Percentiles rank a stretch among this genome's conserved stretches.
Conservation (phyloP, 2,797 vertebrate species). For the Hyperoplus lanceolatus region DNA sequence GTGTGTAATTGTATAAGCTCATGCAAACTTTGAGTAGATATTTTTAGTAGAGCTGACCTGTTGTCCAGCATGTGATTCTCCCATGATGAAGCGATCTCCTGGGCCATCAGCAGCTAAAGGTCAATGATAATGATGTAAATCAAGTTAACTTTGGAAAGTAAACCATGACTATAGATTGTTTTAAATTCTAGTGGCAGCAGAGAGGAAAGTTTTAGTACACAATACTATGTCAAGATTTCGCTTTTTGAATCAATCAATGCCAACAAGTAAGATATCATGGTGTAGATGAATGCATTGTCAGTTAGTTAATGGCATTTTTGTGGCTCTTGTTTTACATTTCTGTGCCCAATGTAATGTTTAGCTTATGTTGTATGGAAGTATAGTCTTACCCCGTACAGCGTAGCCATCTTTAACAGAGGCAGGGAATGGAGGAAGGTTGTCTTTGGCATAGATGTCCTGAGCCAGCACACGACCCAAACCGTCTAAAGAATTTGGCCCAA, state of each 20-base stretch:
- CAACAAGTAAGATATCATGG: background rate
- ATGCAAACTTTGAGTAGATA: too few species aligned
- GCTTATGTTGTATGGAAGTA: background rate
- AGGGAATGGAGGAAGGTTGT: conserved; percentile 98
- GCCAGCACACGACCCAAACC: conserved; percentile 98
- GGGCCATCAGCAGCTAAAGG: conserved; percentile 95
- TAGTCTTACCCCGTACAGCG: conserved; percentile 93
- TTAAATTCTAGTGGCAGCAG: background rate
- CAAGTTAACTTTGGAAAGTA: conserved; percentile 33
- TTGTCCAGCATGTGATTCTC: conserved; percentile 97
- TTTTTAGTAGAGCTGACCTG: conserved; percentile 87
- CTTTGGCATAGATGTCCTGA: conserved; percentile 99
- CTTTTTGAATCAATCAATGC: background rate
- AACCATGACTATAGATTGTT: background rate
- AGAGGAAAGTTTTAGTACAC: background rate
- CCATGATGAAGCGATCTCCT: conserved; percentile 98
- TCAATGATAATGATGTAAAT: conserved; percentile 45
- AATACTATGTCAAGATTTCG: background rate
- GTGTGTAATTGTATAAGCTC: too few species aligned
- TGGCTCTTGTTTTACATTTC: background rate
- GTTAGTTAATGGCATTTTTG: background rate
- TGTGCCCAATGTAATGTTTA: background rate
- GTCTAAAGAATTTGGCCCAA: conserved; percentile 79
- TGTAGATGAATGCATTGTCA: background rate
- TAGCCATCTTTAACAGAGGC: conserved; percentile 99